These are phyloP conservation scores for Gortyna flavago DNA, from an alignment of 2,888 invertebrate genomes.

Conservation along the genomic window DNA sequence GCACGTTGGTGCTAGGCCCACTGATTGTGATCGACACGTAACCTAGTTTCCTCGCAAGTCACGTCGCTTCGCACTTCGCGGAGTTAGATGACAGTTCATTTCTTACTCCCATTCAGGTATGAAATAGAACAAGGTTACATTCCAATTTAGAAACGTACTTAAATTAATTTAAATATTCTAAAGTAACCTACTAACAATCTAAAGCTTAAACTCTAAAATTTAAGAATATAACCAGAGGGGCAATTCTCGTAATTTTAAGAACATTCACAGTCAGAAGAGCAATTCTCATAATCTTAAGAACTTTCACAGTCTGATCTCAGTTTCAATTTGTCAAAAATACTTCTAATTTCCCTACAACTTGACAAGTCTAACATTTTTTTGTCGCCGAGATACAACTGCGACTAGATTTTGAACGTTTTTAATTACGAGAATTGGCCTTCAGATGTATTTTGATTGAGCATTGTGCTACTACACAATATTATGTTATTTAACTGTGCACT, in stretches of 20 bases:
- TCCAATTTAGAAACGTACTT: neutral
- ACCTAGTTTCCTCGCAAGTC: constrained; percentile 16
- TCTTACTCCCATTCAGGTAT: neutral
- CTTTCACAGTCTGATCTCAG: too few species aligned
- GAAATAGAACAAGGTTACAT: neutral
- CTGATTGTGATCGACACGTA: constrained; percentile 29
- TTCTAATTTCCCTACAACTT: too few species aligned
- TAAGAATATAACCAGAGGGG: neutral
- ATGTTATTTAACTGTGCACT: neutral
- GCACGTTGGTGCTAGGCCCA: neutral
- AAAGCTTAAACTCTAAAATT: neutral
- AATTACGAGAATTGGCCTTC: neutral
- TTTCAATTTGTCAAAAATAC: too few species aligned
- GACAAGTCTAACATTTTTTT: too few species aligned
- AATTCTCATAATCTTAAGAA: too few species aligned
- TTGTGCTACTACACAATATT: neutral
- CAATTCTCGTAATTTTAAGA: too few species aligned
- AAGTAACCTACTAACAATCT: neutral
- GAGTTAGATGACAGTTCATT: constrained; percentile 6
- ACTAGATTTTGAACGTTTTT: too few species aligned
- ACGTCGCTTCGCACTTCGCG: constrained; percentile 5
- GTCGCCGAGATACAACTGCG: too few species aligned
- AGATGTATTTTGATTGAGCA: neutral
- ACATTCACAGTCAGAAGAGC: too few species aligned
- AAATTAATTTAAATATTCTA: neutral